Evolutionary conservation across 2,797 vertebrate species (phyloP).

Genomic region (Neoniphon sammara): DNA sequence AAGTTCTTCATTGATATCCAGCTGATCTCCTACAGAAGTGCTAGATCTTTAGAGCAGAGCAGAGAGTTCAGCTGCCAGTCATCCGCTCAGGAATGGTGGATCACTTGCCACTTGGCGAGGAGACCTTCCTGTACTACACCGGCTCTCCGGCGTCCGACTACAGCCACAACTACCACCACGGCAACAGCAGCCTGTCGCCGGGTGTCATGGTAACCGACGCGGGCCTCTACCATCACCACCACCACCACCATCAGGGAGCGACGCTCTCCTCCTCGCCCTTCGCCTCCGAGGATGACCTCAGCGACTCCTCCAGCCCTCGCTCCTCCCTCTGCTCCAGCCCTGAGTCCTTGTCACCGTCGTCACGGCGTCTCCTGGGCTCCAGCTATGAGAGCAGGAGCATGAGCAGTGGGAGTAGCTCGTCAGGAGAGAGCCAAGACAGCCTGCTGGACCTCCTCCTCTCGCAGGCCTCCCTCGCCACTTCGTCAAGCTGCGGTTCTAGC

Average conservation of each 20-base stretch:
- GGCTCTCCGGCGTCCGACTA: slow-evolving; percentile 64
- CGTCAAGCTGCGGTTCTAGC: slow-evolving; percentile 39
- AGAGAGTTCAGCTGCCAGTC: slow-evolving; percentile 54
- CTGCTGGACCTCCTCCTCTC: slow-evolving; percentile 94
- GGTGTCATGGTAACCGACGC: slow-evolving; percentile 87
- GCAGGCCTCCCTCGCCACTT: slow-evolving; percentile 85
- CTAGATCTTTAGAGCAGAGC: slow-evolving; percentile 54
- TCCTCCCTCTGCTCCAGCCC: slow-evolving; percentile 92
- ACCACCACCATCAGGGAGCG: slow-evolving; percentile 71
- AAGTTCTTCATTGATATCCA: slow-evolving; percentile 32
- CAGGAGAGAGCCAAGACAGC: slow-evolving; percentile 89
- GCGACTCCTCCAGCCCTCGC: slow-evolving; percentile 92
- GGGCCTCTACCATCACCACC: slow-evolving; percentile 83
- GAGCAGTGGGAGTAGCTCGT: slow-evolving; percentile 85
- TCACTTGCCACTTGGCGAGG: slow-evolving; percentile 92
- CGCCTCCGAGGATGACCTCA: slow-evolving; percentile 93
- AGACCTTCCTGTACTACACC: slow-evolving; percentile 87
- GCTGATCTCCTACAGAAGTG: slow-evolving; percentile 25
- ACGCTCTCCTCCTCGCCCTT: slow-evolving; percentile 63
- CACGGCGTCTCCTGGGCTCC: slow-evolving; percentile 52
- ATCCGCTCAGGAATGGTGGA: slow-evolving; percentile 91
- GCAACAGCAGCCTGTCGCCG: slow-evolving; percentile 79
- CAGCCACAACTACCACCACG: slow-evolving; percentile 64
- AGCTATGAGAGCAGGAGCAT: slow-evolving; percentile 79
- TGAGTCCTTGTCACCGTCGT: slow-evolving; percentile 79